Conservation (phyloP, 2,113 vertebrate species). For the Ailurus styani region DNA sequence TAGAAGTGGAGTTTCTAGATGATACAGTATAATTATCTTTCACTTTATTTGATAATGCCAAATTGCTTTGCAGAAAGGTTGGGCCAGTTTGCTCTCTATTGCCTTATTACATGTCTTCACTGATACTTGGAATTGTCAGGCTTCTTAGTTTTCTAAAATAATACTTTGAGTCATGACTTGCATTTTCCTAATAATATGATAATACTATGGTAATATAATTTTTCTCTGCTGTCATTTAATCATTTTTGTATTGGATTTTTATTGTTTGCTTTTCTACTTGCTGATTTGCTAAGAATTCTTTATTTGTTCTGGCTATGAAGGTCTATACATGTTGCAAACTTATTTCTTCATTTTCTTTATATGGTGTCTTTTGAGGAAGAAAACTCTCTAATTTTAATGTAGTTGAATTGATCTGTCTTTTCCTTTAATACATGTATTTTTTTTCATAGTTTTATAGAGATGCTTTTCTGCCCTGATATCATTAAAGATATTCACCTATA, state of each 20-base stretch:
- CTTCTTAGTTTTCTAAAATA: background rate
- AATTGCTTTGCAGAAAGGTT: background rate
- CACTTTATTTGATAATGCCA: background rate
- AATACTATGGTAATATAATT: background rate
- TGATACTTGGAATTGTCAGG: background rate
- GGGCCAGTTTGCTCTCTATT: background rate
- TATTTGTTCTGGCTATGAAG: background rate
- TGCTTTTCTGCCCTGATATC: background rate
- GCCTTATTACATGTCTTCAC: background rate
- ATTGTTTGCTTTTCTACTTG: background rate
- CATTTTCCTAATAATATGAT: background rate
- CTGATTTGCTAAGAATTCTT: background rate
- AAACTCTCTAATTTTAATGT: background rate
- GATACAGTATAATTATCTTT: background rate
- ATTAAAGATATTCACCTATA: background rate
- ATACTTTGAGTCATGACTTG: background rate
- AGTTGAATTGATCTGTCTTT: background rate
- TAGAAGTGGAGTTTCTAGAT: background rate
- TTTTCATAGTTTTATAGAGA: background rate
- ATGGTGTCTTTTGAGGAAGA: background rate
- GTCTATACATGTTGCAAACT: background rate
- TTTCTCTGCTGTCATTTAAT: background rate
- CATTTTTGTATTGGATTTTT: background rate
- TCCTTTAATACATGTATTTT: background rate
- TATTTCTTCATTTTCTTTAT: background rate